phyloP scores from a whole-genome alignment of 2,888 invertebrate genomes.

The Lithophane semibrunnea region DNA sequence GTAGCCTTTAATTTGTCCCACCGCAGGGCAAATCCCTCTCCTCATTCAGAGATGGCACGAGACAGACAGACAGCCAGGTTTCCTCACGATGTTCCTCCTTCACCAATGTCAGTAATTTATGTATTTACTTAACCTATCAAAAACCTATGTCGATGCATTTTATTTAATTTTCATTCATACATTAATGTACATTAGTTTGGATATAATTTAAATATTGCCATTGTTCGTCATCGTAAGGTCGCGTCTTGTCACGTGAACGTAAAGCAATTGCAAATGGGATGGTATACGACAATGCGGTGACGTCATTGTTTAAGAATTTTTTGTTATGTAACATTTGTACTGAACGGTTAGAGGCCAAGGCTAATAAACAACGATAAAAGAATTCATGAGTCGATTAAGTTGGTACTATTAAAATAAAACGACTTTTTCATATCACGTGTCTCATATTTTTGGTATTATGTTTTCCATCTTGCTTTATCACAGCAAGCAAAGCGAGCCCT shows the following conservation, averaged over 20 bases:
- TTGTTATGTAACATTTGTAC: slow-evolving; percentile 42
- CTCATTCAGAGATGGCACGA: no score
- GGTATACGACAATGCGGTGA: slow-evolving; percentile 37
- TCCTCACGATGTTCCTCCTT: no score
- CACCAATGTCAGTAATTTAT: no score
- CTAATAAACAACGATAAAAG: slow-evolving; percentile 20
- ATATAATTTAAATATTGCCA: slow-evolving; percentile 1
- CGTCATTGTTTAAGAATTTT: slow-evolving; percentile 35
- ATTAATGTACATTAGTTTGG: not conserved
- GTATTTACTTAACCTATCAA: not conserved
- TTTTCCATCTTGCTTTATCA: not conserved
- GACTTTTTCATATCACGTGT: not conserved
- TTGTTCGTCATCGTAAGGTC: slow-evolving; percentile 43
- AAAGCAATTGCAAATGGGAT: slow-evolving; percentile 49
- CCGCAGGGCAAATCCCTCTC: no score
- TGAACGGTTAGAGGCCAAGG: slow-evolving; percentile 46
- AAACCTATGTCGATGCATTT: not conserved
- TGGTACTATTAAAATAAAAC: not conserved
- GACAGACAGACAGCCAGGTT: no score
- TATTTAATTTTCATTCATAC: not conserved
- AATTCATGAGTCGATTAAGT: not conserved
- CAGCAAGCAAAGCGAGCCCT: slow-evolving; percentile 5
- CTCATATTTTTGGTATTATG: not conserved
- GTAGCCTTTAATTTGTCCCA: no score
- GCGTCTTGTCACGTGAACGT: slow-evolving; percentile 5